Evolutionary conservation across 2,113 vertebrate species (phyloP), one percentile per base, ranked within the genome.

Genomic region (Amphiprion ocellaris): DNA sequence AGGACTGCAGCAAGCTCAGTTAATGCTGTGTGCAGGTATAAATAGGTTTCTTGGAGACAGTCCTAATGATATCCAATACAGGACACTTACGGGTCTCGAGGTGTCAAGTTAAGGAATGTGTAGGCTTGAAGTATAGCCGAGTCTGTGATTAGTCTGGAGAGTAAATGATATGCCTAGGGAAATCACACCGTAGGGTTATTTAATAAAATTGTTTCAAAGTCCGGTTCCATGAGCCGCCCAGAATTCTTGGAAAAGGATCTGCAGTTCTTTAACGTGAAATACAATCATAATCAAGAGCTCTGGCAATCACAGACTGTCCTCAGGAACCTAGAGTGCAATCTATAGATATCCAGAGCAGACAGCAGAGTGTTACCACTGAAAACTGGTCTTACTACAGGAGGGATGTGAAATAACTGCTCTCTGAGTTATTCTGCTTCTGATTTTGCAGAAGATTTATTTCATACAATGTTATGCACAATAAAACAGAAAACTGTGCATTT

Each of bases 31-130:
- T 49, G 19, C 50, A 71, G 26, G 63, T 81, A 81, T 69, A 83
- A 88, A 87, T 69, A 80, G 56, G 74, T 28, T 24, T 79, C 62
- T 66, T 69, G 74, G 69, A 89, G 62, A 77, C 56, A 59, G 68
- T 62, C 39, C 59, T 84, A 79, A 79, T 82, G 74, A 74, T 69
- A 84, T 86, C 49, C 39, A 72, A 67, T 75, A 77, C 55, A 75
- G 65, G 54, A 88, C 54, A 65, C 30, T 58, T 73, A 53, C 41
- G 78, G 49, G 46, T 83, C 83, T 86, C 67, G 39, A 74, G 75
- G 62, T 85, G 71, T 88, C 80, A 76, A 41, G 46, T 19, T 75
- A 64, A 85, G n/a, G 52, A 71, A 92, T 86, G 83, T 74, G 77
- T 81, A 69, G 53, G 37, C 56, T 81, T 24, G 41, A 69, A 54